phyloP scores from a whole-genome alignment of 2,888 invertebrate genomes.

The Argynnis bischoffii region DNA sequence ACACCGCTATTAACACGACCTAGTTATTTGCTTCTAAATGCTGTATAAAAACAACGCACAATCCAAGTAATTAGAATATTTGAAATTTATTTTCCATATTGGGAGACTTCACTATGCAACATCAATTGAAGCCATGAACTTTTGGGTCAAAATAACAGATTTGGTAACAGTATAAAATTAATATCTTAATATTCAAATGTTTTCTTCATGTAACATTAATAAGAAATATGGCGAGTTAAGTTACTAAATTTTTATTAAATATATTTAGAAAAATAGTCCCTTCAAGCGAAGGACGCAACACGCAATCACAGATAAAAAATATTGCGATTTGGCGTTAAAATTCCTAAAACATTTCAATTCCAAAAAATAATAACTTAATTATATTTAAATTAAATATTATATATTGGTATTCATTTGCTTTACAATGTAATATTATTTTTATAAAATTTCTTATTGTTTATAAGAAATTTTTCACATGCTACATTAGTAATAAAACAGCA shows the following conservation, averaged over 20 bases:
- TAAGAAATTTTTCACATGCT: too few relatives aligned
- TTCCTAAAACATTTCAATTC: too few relatives aligned
- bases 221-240: constrained; percentile 24
- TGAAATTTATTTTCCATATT: constrained; percentile 66
- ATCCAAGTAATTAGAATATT: constrained; percentile 48
- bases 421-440: too few relatives aligned
- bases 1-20: constrained; percentile 33
- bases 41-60: constrained; percentile 31
- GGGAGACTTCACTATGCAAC: constrained; percentile 69
- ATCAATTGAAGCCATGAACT: constrained; percentile 70
- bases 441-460: too few relatives aligned
- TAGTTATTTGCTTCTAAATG: constrained; percentile 33
- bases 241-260: constrained; percentile 33
- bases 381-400: too few relatives aligned
- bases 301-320: constrained; percentile 58
- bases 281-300: constrained; percentile 69
- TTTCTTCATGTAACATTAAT: constrained; percentile 19
- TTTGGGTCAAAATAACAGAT: constrained; percentile 63
- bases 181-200: constrained; percentile 23
- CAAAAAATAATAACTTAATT: too few relatives aligned
- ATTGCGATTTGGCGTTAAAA: constrained; percentile 28
- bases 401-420: too few relatives aligned
- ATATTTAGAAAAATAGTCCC: constrained; percentile 47
- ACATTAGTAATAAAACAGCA: too few relatives aligned
- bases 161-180: constrained; percentile 44